Conservation (phyloP, 53 echinoderm and acorn worm genomes). For the Patiria pectinifera region DNA sequence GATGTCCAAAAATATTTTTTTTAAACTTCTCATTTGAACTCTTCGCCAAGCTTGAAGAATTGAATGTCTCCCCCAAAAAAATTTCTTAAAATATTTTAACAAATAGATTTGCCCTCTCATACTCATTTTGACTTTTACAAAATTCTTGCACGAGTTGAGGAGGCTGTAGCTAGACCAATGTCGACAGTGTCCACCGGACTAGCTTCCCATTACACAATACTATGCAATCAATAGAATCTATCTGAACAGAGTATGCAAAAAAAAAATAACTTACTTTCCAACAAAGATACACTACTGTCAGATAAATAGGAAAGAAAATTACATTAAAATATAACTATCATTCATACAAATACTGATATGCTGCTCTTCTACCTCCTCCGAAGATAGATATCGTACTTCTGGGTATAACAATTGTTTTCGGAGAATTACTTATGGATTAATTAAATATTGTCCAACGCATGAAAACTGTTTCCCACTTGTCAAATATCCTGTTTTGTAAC, state of each 20-base stretch:
- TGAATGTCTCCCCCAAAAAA: no score
- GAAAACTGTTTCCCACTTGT: conserved; percentile 33
- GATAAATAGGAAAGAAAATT: background rate
- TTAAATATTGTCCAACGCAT: conserved; percentile 8
- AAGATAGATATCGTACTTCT: background rate
- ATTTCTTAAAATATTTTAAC: background rate
- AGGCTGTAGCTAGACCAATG: conserved; percentile 27
- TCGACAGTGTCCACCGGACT: conserved; percentile 50
- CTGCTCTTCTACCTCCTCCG: background rate
- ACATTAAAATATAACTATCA: background rate
- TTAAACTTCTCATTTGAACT: no score
- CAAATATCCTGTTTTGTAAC: background rate
- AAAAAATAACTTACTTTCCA: background rate
- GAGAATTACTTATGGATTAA: background rate
- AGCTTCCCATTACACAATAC: background rate
- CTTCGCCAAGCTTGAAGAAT: no score
- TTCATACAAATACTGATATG: background rate
- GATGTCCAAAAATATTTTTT: no score
- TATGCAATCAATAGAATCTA: background rate
- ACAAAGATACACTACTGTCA: background rate
- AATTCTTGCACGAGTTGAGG: background rate
- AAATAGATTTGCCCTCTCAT: background rate
- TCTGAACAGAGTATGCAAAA: no score
- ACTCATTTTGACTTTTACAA: background rate
- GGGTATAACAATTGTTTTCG: background rate